Base-by-base conservation (phyloP, 2,888 invertebrate genomes). In the Sacculina carcini region DNA sequence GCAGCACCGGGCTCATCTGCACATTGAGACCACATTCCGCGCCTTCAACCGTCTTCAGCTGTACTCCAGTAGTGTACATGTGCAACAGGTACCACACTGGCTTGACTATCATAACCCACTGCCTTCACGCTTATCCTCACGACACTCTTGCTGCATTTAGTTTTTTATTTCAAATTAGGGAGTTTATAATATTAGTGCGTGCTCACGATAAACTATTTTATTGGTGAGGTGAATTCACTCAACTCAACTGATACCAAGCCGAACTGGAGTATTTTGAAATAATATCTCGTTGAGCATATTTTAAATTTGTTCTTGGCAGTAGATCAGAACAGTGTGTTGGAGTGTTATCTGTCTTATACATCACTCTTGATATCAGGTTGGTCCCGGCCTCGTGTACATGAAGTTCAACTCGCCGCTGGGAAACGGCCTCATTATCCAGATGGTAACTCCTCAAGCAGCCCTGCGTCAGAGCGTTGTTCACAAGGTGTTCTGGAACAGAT, bases 361-460 rank as follows among this genome's bases (percentile, higher is more conserved):
- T n/a, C n/a, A n/a, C n/a, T n/a, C n/a, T 40, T 23, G 4, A 28
- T 23, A 23, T 10, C 57, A 67, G 63, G 60, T 64, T 23, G 67
- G 67, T 3, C 66, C 71, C 1, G 70, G 67, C 2, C 61, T 70
- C 21, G 71, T 71, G 5, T 64, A 69, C 55, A 60, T 72, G 54
- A 58, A 61, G 50, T 67, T 70, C 56, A 60, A 66, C 21, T 62
- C 64, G 3, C 56, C 61, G 12, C 62, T 68, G 47, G 68, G 70
- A 2, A 60, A 60, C 7, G 69, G 67, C 12, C 69, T 76, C 47
- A 73, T 81, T 24, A 63, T 79, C 0, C 86, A 86, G 63, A 76
- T 77, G 0, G 77, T 86, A 2, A 82, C 80, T 0, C 87, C 87
- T 0, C 59, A 81, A 4, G 78, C 76, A 14, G 82, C 86, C 0